Evolutionary conservation across 64 coral and sea anemone genomes (phyloP), one percentile per base, ranked within the genome.

Genomic region (Stichodactyla helianthus): DNA sequence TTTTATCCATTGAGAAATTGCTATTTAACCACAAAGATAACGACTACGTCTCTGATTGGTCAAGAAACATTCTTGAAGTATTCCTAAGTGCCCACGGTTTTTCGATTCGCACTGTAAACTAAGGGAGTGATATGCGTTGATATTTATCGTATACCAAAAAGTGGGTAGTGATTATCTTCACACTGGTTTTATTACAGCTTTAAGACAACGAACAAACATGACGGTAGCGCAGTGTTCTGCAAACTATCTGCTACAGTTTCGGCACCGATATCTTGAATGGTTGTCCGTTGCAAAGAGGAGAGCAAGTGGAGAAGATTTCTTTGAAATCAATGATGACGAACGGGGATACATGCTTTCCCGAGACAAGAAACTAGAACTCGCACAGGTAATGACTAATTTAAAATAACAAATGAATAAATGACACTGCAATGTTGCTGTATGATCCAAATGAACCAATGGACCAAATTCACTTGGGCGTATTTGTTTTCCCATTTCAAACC

Each of bases 191-290:
- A 77, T 77, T 50, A 10, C 35, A 77, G 71, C 71, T 14, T 18
- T 77, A 50, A 77, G 71, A 77, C 71, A 77, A 19, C 35, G 22
- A 10, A 26, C 64, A 17, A 57, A 60, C 25, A 54, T 19, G 7
- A 57, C 77, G 20, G 54, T 76, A 7, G 0, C 89, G 50, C 31
- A 51, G 16, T 91, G 89, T 64, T 52, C 44, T 53, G 76, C 65
- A 6, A 67, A 86, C 7, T 54, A 79, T n/a, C 53, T 91, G 54
- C 26, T 91, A 0, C 89, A 91, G 83, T 91, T 79, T 86, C 26
- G 62, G 5, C 20, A 60, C 62, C 83, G 89, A 50, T 91, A 86
- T 25, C 7, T 91, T 7, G 83, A 86, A 50, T 91, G 89, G 89
- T 85, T 91, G 57, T 25, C 55, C 17, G 58, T 91, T 25, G 50